phyloP scores from a whole-genome alignment of 2,888 invertebrate genomes.

The Leptopilina myrica region DNA sequence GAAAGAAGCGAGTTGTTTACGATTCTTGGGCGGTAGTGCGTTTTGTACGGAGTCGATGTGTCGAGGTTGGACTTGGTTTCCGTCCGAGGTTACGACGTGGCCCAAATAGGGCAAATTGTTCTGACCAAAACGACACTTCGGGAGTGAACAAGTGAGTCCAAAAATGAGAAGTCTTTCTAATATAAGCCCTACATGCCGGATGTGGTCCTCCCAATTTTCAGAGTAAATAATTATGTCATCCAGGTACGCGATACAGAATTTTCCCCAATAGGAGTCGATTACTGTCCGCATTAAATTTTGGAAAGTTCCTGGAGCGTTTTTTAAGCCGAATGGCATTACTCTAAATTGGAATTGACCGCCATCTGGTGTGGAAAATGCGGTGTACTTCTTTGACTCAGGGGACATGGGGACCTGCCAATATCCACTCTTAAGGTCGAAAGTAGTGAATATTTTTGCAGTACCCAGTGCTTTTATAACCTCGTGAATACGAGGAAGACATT shows the following conservation, averaged over 20 bases:
- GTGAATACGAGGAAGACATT: too few species aligned
- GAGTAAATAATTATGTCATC: conserved; percentile 35
- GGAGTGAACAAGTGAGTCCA: background rate
- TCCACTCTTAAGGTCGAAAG: too few species aligned
- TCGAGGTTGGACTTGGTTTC: background rate
- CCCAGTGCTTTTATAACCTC: too few species aligned
- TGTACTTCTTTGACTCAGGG: too few species aligned
- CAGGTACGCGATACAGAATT: conserved; percentile 40
- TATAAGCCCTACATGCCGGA: background rate
- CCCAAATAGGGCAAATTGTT: background rate
- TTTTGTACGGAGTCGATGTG: conserved; percentile 10
- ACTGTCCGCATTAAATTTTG: conserved; percentile 53
- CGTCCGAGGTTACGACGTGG: background rate
- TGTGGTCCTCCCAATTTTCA: background rate
- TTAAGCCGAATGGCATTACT: conserved; percentile 59
- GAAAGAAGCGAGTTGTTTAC: background rate
- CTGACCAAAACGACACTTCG: conserved; percentile 29
- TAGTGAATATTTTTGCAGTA: too few species aligned
- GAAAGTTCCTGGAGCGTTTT: conserved; percentile 19
- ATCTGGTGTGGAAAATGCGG: background rate
- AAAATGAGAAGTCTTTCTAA: too few species aligned
- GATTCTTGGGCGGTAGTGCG: background rate
- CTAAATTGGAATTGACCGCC: conserved; percentile 62
- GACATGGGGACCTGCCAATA: too few species aligned
- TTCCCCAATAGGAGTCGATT: conserved; percentile 50